Percentiles rank a stretch among this genome's conserved stretches.
These are phyloP conservation scores for Ceyx margarethae DNA, from an alignment of 2,113 vertebrate genomes.

Conservation along the genomic window DNA sequence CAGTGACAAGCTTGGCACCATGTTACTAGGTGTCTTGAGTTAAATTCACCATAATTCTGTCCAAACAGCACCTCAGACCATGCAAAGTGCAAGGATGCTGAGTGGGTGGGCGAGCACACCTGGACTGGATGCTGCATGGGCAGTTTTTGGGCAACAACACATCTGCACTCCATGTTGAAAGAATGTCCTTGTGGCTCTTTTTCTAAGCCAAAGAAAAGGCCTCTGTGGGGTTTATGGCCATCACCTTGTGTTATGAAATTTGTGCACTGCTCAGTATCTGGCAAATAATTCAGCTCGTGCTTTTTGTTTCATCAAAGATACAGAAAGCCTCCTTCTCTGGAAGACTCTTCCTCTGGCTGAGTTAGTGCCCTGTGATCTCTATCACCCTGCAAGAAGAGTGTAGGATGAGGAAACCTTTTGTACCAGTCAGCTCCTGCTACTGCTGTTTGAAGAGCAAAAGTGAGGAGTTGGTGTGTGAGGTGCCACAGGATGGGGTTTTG, in stretches of 20 bases:
- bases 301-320: neutral
- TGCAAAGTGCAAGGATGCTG: neutral
- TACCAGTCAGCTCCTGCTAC: neutral
- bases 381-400: neutral
- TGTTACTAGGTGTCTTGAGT: neutral
- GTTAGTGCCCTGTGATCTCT: neutral
- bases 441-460: neutral
- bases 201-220: neutral
- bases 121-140: neutral
- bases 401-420: neutral
- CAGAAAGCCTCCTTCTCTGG: neutral
- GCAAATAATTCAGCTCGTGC: neutral
- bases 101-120: accelerated
- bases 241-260: neutral
- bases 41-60: neutral
- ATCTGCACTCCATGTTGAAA: neutral
- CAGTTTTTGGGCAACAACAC: neutral
- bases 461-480: neutral
- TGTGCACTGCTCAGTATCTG: neutral
- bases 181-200: neutral
- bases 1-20: neutral
- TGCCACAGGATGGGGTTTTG: neutral
- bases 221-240: neutral
- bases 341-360: neutral
- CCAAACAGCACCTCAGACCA: neutral